Percentiles rank a stretch among this genome's conserved stretches.
These are phyloP conservation scores for Dolichopus griseipennis DNA, from an alignment of 2,888 invertebrate species.

Conservation along the genomic window DNA sequence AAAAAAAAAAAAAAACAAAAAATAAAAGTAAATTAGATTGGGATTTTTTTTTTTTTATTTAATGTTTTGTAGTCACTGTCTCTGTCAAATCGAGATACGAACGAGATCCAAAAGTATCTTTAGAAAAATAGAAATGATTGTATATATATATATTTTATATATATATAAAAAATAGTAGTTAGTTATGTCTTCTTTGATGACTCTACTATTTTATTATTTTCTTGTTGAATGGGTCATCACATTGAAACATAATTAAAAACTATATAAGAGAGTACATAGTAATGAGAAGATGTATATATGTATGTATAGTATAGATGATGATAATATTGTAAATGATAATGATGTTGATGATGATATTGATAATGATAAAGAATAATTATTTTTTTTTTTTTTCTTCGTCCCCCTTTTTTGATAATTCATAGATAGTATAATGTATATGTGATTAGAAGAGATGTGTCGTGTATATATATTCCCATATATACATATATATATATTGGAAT, in stretches of 20 bases:
- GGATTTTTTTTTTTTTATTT: neutral
- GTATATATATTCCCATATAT: neutral
- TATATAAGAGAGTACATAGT: neutral
- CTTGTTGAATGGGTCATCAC: constrained; percentile 3
- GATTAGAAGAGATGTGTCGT: neutral
- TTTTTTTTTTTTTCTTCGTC: neutral
- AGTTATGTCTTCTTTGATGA: constrained; percentile 6
- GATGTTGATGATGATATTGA: too few relatives aligned
- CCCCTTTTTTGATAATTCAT: neutral
- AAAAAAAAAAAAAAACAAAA: neutral
- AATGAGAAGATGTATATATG: neutral
- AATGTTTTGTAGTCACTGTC: neutral
- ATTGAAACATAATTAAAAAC: constrained; percentile 2
- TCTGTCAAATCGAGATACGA: neutral
- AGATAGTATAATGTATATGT: neutral
- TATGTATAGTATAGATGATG: too few relatives aligned
- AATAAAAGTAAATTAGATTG: neutral
- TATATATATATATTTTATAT: too few relatives aligned
- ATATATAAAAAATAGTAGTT: neutral
- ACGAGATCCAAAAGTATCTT: neutral
- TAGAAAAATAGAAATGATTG: neutral
- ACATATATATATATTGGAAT: too few relatives aligned
- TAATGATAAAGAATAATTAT: too few relatives aligned
- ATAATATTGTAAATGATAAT: too few relatives aligned
- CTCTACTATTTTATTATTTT: neutral